Conservation (phyloP, 2,113 vertebrate species). For the Ailuropoda melanoleuca region DNA sequence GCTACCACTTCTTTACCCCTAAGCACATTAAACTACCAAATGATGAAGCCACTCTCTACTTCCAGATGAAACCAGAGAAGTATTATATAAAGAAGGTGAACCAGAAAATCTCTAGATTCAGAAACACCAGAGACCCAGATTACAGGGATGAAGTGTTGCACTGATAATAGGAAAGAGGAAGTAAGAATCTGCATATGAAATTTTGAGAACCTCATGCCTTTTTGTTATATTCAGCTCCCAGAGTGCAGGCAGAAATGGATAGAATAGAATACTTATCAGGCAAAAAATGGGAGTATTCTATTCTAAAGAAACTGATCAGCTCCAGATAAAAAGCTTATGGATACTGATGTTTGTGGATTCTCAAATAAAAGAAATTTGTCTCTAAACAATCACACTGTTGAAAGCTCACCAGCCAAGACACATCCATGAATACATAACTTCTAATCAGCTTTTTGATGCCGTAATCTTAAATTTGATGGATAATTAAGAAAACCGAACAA, state of each 20-base stretch:
- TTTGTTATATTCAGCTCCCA: background rate
- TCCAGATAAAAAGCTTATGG: background rate
- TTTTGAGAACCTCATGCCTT: background rate
- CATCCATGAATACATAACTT: background rate
- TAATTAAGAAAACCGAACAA: background rate
- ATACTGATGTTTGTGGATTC: background rate
- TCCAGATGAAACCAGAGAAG: background rate
- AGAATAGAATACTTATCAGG: background rate
- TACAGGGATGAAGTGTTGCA: background rate
- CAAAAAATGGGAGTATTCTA: background rate
- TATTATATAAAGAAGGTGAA: background rate
- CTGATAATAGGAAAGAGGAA: background rate
- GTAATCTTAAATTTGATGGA: background rate
- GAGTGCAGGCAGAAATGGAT: background rate
- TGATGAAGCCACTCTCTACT: background rate
- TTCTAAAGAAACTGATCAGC: background rate
- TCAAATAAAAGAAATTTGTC: background rate
- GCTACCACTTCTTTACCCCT: background rate
- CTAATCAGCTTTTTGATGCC: background rate
- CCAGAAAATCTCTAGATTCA: background rate
- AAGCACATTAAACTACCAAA: background rate
- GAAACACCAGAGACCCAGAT: background rate
- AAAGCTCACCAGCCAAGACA: background rate
- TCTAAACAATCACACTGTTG: background rate
- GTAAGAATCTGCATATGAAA: background rate